Conservation (phyloP, 2,888 invertebrate genomes). For the Hyposoter dolosus region DNA sequence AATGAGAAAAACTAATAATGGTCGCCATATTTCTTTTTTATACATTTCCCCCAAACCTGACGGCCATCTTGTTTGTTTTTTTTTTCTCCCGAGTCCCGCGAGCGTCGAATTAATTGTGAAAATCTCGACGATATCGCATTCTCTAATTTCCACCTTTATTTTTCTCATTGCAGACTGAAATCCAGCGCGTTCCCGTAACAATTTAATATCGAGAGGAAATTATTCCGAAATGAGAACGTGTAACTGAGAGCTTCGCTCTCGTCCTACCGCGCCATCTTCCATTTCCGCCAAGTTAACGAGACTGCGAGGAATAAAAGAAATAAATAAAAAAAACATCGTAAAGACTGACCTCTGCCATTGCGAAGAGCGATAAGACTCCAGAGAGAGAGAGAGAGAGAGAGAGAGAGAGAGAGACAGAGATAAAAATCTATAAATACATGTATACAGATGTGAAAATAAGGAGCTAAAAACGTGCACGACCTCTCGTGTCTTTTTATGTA, state of each 20-base stretch:
- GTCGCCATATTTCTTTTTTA: constrained; percentile 24
- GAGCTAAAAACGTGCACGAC: not conserved
- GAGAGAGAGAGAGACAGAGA: constrained; percentile 7
- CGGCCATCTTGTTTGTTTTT: not conserved
- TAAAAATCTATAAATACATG: not conserved
- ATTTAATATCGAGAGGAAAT: constrained; percentile 35
- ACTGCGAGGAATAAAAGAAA: not conserved
- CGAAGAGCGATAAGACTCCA: constrained; percentile 24
- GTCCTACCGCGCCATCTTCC: constrained; percentile 2
- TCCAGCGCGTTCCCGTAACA: constrained; percentile 3
- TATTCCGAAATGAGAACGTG: constrained; percentile 46
- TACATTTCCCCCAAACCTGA: not conserved
- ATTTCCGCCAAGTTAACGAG: not conserved
- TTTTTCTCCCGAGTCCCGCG: constrained; percentile 1
- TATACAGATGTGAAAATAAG: not conserved
- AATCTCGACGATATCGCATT: constrained; percentile 7
- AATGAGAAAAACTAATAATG: constrained; percentile 15
- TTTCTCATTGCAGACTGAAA: constrained; percentile 49
- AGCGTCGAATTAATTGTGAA: not conserved
- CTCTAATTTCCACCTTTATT: constrained; percentile 15
- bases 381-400: not conserved
- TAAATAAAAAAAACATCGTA: constrained; percentile 12
- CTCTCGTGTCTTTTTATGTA: constrained; percentile 7
- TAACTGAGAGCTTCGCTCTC: constrained; percentile 7
- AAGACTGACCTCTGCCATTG: constrained; percentile 51